Conservation (phyloP, 1,140 invertebrate genomes). For the Anastrepha ludens region DNA sequence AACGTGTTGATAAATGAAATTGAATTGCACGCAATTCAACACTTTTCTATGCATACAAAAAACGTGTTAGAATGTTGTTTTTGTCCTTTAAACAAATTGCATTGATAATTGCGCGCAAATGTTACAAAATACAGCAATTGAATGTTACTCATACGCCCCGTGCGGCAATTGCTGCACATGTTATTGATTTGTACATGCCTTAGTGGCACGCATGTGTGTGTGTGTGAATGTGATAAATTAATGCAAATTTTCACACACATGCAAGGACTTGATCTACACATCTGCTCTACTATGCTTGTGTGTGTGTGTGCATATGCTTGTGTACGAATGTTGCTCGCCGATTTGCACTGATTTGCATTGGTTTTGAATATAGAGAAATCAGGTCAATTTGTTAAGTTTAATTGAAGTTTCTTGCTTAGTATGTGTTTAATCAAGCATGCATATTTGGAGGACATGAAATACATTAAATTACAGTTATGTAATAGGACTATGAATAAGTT, state of each 20-base stretch:
- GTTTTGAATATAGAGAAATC: background rate
- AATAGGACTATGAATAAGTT: no score
- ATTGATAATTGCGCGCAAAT: background rate
- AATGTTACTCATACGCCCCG: conserved; percentile 37
- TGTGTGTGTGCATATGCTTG: no score
- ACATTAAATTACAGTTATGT: background rate
- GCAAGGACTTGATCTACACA: background rate
- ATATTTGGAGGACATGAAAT: background rate
- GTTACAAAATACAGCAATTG: background rate
- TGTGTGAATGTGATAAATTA: background rate
- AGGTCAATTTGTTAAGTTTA: conserved; percentile 23
- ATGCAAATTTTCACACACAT: background rate
- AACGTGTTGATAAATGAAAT: conserved; percentile 32
- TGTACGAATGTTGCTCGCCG: no score
- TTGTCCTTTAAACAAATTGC: conserved; percentile 21
- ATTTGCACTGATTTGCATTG: background rate
- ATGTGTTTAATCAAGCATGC: background rate
- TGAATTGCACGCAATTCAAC: conserved; percentile 1
- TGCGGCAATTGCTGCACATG: background rate
- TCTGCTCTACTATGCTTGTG: no score
- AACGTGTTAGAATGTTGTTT: background rate
- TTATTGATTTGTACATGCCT: background rate
- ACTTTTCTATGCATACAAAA: background rate
- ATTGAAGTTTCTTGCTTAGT: background rate
- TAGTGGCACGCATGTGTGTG: background rate